A percentile compares a stretch with the other conserved stretches of the same genome.
Evolutionary conservation across 2,888 invertebrate genomes (phyloP).

Genomic region (Acheta domesticus): DNA sequence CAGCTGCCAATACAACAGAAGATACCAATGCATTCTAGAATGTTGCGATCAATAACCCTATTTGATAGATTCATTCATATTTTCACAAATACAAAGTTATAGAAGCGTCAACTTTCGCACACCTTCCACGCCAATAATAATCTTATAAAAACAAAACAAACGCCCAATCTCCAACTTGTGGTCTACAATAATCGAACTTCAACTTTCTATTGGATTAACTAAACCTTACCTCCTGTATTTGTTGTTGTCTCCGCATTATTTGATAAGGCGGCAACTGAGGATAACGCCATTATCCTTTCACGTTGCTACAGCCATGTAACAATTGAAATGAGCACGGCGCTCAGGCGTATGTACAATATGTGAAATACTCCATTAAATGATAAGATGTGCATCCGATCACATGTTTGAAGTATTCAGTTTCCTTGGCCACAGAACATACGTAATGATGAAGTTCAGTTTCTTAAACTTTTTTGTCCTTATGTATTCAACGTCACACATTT

Average conservation of each 20-base stretch:
- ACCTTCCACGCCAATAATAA: no score
- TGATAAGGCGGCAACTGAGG: slow-evolving; percentile 44
- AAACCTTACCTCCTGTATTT: slow-evolving; percentile 38
- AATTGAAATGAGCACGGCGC: slow-evolving; percentile 32
- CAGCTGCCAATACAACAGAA: not conserved
- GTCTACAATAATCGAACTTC: slow-evolving; percentile 19
- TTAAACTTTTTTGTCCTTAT: slow-evolving; percentile 18
- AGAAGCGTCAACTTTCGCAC: no score
- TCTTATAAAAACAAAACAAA: not conserved
- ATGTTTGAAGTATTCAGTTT: not conserved
- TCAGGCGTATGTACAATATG: slow-evolving; percentile 27
- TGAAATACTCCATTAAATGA: not conserved
- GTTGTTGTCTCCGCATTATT: slow-evolving; percentile 39
- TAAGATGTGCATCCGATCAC: not conserved
- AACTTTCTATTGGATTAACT: not conserved
- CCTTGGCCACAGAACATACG: not conserved
- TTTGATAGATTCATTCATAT: no score
- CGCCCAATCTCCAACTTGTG: not conserved
- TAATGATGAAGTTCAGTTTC: not conserved
- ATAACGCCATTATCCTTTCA: slow-evolving; percentile 46
- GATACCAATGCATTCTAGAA: no score
- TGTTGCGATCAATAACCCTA: no score
- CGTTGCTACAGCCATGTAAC: slow-evolving; percentile 40
- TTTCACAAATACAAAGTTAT: no score
- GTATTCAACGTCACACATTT: slow-evolving; percentile 35